A percentile compares a stretch with the other conserved stretches of the same genome.
Conservation (phyloP, 2,888 invertebrate genomes). For the Caenorhabditis wallacei region DNA sequence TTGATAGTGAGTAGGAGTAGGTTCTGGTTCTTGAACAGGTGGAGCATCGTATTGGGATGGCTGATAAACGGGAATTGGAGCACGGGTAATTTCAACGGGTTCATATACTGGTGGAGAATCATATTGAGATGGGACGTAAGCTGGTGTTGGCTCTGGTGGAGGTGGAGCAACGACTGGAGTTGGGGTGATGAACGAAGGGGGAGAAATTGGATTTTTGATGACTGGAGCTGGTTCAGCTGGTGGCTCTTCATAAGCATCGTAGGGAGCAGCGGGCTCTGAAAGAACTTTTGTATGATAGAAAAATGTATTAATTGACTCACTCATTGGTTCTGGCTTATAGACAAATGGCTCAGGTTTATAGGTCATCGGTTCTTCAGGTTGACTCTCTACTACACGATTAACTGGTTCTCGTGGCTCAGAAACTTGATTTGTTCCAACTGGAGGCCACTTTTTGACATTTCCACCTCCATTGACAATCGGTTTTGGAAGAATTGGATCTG, state of each 20-base stretch:
- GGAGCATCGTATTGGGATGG: slow-evolving; percentile 51
- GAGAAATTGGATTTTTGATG: slow-evolving; percentile 10
- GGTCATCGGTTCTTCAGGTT: slow-evolving; percentile 34
- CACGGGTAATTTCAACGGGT: neutral
- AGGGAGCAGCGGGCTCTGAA: slow-evolving; percentile 32
- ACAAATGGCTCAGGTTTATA: slow-evolving; percentile 47
- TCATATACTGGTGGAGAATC: slow-evolving; percentile 25
- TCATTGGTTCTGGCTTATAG: slow-evolving; percentile 36
- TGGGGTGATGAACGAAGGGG: slow-evolving; percentile 24
- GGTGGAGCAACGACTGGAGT: slow-evolving; percentile 24
- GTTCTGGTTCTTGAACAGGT: slow-evolving; percentile 36
- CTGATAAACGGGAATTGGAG: slow-evolving; percentile 24
- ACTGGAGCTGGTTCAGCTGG: slow-evolving; percentile 38
- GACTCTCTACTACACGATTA: slow-evolving; percentile 24
- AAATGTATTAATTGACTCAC: slow-evolving; percentile 22
- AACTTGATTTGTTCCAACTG: slow-evolving; percentile 52
- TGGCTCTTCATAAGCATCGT: slow-evolving; percentile 52
- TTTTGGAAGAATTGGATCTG: slow-evolving; percentile 52
- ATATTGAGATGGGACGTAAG: slow-evolving; percentile 17
- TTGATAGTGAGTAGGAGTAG: slow-evolving; percentile 35
- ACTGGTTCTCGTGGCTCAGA: slow-evolving; percentile 23
- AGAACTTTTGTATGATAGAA: neutral
- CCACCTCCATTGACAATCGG: slow-evolving; percentile 33
- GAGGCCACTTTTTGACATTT: slow-evolving; percentile 60
- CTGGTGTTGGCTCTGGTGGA: slow-evolving; percentile 20